A percentile compares a stretch with the other conserved stretches of the same genome.
phyloP scores from a whole-genome alignment of 2,888 invertebrate genomes.

The Crossocerus cetratus region DNA sequence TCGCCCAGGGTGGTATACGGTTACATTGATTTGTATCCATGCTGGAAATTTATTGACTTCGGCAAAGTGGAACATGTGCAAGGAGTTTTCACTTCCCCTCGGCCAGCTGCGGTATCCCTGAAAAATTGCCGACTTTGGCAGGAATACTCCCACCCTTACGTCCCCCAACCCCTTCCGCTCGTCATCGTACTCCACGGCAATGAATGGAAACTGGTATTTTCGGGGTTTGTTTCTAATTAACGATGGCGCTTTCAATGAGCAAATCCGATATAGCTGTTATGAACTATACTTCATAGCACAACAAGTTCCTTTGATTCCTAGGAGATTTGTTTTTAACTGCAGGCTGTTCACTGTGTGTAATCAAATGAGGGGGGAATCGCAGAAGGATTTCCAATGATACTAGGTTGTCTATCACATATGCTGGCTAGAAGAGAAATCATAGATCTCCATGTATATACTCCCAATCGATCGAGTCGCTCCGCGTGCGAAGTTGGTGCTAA shows the following conservation, averaged over 20 bases:
- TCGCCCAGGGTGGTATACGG: slow-evolving; percentile 29
- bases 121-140: slow-evolving; percentile 36
- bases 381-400: not conserved
- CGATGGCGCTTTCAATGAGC: not conserved
- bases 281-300: no score
- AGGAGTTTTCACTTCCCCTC: slow-evolving; percentile 40
- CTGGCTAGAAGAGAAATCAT: slow-evolving; percentile 7
- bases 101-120: slow-evolving; percentile 30
- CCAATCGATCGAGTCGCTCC: slow-evolving; percentile 29
- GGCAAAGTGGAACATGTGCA: slow-evolving; percentile 49
- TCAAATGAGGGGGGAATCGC: not conserved
- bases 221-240: slow-evolving; percentile 19
- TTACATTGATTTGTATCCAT: slow-evolving; percentile 52
- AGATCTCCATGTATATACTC: slow-evolving; percentile 21
- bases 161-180: not conserved
- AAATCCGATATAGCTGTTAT: no score
- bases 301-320: no score
- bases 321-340: no score
- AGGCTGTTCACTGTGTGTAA: not conserved
- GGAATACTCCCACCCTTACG: slow-evolving; percentile 20
- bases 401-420: not conserved
- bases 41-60: slow-evolving; percentile 48
- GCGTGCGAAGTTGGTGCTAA: slow-evolving; percentile 30
- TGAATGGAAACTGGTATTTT: no score
- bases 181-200: no score